Percentiles rank a stretch among this genome's conserved stretches.
Evolutionary conservation across 2,113 vertebrate genomes (phyloP).

Genomic region (Mola mola): DNA sequence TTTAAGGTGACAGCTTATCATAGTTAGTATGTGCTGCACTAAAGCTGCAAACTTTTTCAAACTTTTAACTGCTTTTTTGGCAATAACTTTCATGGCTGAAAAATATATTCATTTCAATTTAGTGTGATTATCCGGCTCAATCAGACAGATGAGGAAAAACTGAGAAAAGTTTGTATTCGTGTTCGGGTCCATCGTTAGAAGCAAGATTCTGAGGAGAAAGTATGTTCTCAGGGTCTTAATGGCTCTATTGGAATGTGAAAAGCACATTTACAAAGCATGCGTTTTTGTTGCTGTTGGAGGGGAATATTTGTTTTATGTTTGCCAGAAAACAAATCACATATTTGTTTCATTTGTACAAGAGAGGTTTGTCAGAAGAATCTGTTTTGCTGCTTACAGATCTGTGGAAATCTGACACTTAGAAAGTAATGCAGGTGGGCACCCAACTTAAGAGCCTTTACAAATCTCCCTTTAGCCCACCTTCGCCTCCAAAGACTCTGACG

Average conservation of each 20-base stretch:
- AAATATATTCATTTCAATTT: no score
- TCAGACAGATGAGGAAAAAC: no score
- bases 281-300: not conserved
- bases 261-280: slow-evolving; percentile 6
- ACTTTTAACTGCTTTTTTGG: no score
- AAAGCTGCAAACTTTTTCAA: not conserved
- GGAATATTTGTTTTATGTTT: not conserved
- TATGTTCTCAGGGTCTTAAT: not conserved
- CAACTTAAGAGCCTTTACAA: slow-evolving; percentile 26
- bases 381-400: not conserved
- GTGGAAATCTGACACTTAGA: slow-evolving; percentile 11
- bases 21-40: not conserved
- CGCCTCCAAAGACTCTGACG: slow-evolving; percentile 87
- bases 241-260: not conserved
- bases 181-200: not conserved
- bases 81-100: no score
- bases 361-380: not conserved
- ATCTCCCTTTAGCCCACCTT: slow-evolving; percentile 89
- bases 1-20: not conserved
- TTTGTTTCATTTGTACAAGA: not conserved
- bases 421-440: slow-evolving; percentile 57
- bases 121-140: no score
- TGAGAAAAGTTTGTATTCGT: not conserved
- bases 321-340: slow-evolving; percentile 5
- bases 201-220: not conserved